Evolutionary conservation across 2,888 invertebrate species (phyloP).

Genomic region (Andrena praecox): DNA sequence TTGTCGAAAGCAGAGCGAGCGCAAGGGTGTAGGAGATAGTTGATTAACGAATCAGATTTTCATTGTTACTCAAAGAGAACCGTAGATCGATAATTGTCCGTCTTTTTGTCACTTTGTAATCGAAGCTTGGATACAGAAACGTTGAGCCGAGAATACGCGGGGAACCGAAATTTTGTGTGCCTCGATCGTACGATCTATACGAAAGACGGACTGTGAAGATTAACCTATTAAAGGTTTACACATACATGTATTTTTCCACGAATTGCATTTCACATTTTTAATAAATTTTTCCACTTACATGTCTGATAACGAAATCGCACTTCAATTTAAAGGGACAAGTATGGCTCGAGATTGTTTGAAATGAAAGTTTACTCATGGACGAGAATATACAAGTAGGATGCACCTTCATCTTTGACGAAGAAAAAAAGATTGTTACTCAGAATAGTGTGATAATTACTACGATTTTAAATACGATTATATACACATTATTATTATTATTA

Average conservation of each 20-base stretch:
- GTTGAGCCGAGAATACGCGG: conserved; percentile 34
- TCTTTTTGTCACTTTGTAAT: conserved; percentile 57
- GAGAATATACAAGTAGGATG: conserved; percentile 32
- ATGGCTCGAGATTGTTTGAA: conserved; percentile 29
- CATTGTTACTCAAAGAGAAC: conserved; percentile 58
- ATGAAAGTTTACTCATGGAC: conserved; percentile 38
- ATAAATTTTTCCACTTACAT: conserved; percentile 62
- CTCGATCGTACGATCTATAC: conserved; percentile 41
- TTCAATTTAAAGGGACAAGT: conserved; percentile 45
- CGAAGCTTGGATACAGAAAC: conserved; percentile 40
- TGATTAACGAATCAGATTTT: conserved; percentile 55
- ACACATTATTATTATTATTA: conserved; percentile 48
- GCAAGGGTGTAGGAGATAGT: conserved; percentile 49
- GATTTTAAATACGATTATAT: conserved; percentile 61
- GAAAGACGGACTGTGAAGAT: conserved; percentile 28
- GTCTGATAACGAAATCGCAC: conserved; percentile 45
- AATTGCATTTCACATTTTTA: conserved; percentile 69
- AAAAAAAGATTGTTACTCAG: conserved; percentile 25
- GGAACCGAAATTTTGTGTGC: conserved; percentile 44
- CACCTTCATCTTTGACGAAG: conserved; percentile 43
- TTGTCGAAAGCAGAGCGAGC: conserved; percentile 28
- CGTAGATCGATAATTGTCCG: conserved; percentile 41
- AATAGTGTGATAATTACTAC: conserved; percentile 56
- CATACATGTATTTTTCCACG: conserved; percentile 69
- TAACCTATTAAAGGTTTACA: conserved; percentile 61